Evolutionary conservation across 2,888 invertebrate genomes (phyloP).

Genomic region (Drosophila formosana): DNA sequence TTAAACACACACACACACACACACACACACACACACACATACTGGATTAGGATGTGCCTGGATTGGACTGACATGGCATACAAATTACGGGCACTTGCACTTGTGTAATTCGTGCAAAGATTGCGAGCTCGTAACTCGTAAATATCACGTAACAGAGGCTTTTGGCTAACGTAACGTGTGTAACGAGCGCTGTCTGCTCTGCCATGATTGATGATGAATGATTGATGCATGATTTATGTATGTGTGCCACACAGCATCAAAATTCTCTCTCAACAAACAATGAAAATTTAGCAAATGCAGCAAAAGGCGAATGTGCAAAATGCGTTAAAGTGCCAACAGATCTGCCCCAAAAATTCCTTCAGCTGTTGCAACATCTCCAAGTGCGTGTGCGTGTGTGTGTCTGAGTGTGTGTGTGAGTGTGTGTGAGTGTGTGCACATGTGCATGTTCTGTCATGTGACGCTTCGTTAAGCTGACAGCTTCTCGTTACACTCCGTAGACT

Average conservation of each 20-base stretch:
- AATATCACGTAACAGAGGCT: conserved; percentile 46
- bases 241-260: conserved; percentile 24
- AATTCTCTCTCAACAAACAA: conserved; percentile 2
- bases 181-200: conserved; percentile 2
- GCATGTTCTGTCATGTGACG: conserved; percentile 57
- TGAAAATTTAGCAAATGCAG: conserved; percentile 43
- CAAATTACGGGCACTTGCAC: conserved; percentile 53
- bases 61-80: conserved; percentile 44
- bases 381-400: conserved; percentile 3
- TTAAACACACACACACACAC: background rate
- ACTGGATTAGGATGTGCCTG: conserved; percentile 31
- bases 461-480: conserved; percentile 70
- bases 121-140: conserved; percentile 25
- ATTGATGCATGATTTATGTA: conserved; percentile 70
- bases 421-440: conserved; percentile 34
- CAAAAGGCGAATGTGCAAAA: conserved; percentile 39
- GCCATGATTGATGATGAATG: conserved; percentile 75
- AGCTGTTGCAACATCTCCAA: conserved; percentile 31
- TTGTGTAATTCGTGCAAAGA: conserved; percentile 34
- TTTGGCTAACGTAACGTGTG: background rate
- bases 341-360: conserved; percentile 34
- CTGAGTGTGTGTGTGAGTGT: conserved; percentile 5
- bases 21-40: background rate
- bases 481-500: conserved; percentile 45
- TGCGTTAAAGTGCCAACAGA: conserved; percentile 64